Evolutionary conservation across 2,113 vertebrate genomes (phyloP).

Genomic region (Turdus rufiventris): DNA sequence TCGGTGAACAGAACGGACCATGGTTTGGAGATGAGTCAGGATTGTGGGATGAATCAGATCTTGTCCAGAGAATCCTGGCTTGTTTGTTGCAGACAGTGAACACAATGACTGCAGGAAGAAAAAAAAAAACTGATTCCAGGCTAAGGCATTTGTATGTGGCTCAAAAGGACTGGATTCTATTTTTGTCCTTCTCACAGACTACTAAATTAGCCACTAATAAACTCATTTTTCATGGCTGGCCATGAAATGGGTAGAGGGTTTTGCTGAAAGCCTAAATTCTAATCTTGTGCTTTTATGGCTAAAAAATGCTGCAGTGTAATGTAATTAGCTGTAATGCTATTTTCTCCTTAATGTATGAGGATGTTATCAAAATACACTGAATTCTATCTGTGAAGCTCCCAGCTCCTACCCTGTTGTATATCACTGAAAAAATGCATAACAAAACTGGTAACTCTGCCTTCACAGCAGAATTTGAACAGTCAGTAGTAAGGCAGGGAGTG

Average conservation of each 20-base stretch:
- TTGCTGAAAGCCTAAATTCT: neutral
- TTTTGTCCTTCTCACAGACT: neutral
- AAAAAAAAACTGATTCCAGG: neutral
- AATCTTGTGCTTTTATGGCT: neutral
- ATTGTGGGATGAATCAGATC: neutral
- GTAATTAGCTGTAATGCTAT: neutral
- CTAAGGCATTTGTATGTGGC: neutral
- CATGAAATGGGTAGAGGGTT: neutral
- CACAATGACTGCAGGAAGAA: neutral
- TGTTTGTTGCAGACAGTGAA: neutral
- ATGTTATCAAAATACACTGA: neutral
- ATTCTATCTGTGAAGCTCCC: neutral
- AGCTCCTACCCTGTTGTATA: neutral
- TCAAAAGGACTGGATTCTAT: neutral
- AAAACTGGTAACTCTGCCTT: neutral
- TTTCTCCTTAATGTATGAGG: neutral
- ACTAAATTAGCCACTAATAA: conserved; percentile 19
- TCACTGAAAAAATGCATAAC: neutral
- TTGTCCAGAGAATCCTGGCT: neutral
- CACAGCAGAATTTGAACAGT: neutral
- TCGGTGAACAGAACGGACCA: neutral
- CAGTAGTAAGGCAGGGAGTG: neutral
- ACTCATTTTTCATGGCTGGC: neutral
- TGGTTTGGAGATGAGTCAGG: neutral
- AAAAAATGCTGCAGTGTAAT: neutral